Evolutionary conservation across 2,113 vertebrate genomes (phyloP).

Genomic region (Eulemur rufifrons): DNA sequence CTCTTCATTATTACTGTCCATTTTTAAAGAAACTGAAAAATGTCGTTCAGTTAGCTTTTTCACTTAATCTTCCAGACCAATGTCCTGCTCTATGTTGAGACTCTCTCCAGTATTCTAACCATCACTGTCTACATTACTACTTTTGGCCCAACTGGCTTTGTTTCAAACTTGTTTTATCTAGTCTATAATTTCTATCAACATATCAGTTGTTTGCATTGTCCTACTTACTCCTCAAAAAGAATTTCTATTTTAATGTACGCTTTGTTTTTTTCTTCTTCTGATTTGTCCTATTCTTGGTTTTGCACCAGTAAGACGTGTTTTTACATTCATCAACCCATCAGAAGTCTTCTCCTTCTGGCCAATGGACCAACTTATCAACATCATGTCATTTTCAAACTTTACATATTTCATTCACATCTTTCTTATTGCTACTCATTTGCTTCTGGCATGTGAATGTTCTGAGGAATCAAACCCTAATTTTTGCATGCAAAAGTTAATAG

Average conservation of each 20-base stretch:
- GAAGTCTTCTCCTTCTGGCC: not conserved
- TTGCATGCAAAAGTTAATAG: not conserved
- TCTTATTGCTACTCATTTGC: not conserved
- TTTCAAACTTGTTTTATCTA: not conserved
- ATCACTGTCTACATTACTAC: not conserved
- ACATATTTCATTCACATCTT: not conserved
- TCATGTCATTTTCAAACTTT: not conserved
- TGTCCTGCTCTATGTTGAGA: not conserved
- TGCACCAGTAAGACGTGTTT: not conserved
- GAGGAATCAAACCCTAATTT: not conserved
- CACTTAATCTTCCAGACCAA: not conserved
- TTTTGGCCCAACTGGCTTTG: not conserved
- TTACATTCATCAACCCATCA: not conserved
- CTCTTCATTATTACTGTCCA: not conserved
- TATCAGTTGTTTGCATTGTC: not conserved
- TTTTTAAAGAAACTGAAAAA: not conserved
- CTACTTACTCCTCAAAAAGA: not conserved
- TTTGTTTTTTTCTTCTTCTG: not conserved
- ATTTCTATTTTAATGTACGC: not conserved
- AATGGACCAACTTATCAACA: not conserved
- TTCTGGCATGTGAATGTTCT: not conserved
- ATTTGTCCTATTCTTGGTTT: not conserved
- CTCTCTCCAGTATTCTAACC: not conserved
- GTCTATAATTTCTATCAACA: not conserved
- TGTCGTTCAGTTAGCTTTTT: not conserved